Conservation (phyloP, 1,140 invertebrate species). For the Drosophila oshimai region DNA sequence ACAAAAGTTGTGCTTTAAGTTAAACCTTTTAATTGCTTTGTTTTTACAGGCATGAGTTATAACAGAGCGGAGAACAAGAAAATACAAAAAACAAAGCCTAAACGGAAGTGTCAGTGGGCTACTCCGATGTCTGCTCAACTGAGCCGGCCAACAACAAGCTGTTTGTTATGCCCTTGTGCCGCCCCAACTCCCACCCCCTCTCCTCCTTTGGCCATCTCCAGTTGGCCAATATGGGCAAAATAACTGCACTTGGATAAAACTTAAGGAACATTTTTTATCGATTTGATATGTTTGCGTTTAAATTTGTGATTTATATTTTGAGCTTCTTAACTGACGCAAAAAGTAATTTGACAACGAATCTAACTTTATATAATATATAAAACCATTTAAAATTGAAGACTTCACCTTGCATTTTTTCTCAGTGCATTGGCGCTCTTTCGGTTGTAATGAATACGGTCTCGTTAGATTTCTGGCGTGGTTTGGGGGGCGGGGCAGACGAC, state of each 20-base stretch:
- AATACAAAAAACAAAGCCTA: conserved; percentile 73
- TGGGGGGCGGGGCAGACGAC: conserved; percentile 46
- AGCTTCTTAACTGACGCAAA: too few relatives aligned
- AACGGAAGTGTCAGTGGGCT: conserved; percentile 74
- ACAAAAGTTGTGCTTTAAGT: conserved; percentile 44
- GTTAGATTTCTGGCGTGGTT: conserved; percentile 45
- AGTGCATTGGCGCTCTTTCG: conserved; percentile 9
- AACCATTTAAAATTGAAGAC: too few relatives aligned
- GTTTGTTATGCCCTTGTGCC: conserved; percentile 61
- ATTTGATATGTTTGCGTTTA: too few relatives aligned
- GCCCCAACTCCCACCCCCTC: conserved; percentile 15
- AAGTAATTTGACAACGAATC: too few relatives aligned
- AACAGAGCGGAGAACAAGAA: conserved; percentile 29
- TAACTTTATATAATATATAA: too few relatives aligned
- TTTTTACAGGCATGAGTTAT: conserved; percentile 53
- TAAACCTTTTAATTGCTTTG: conserved; percentile 75
- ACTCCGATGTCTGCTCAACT: conserved; percentile 67
- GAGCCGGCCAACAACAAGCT: conserved; percentile 58
- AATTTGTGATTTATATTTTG: too few relatives aligned
- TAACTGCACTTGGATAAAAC: neutral
- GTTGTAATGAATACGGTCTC: conserved; percentile 66
- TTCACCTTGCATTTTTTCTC: neutral
- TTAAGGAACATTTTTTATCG: neutral
- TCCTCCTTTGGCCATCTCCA: conserved; percentile 16
- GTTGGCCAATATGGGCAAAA: conserved; percentile 13